Base-by-base conservation (phyloP, 1,140 invertebrate genomes). In the Bemisia tabaci region DNA sequence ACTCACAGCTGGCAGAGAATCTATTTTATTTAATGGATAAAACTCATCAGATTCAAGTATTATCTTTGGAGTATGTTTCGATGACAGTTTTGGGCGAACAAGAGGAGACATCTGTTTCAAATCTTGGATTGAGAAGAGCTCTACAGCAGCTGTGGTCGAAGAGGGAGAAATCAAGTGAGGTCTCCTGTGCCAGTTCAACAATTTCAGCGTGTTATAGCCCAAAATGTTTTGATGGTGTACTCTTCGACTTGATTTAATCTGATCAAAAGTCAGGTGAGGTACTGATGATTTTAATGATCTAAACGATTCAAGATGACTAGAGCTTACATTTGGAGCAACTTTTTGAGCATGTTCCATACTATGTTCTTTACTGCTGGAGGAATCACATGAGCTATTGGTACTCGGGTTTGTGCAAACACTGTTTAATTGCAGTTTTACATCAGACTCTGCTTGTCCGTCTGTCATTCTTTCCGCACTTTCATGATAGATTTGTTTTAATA, bases 151-250 rank as follows among this genome's bases (percentile, higher is more conserved):
- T 22, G 69, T 39, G 25, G 71, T 67, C 21, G 69, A 68, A 63
- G 66, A 63, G 17, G 67, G 60, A 60, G 68, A 62, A 26, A 39
- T 65, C 21, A 67, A 59, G 12, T 82, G 82, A 69, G 84, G 80
- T 66, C 87, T 79, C n/a, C 84, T 80, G 68, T 89, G 85, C 33
- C 33, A 48, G 17, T 48, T 48, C 25, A 93, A 77, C 58, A 82
- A 84, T 72, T 88, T 82, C 60, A 94, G 76, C 22, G 87, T 89
- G n/a, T 86, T 87, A 74, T 92, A 93, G 26, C 91, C 92, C 58
- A 88, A 79, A 68, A 89, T 82, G 75, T 90, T 87, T 77, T 88
- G 82, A 70, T 87, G 84, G 24, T 58, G 39, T 25, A 65, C 22
- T 59, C 64, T 12, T 17, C 64, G 33, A 48, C 33, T 48, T 9